A percentile compares a stretch with the other conserved stretches of the same genome.
phyloP scores from a whole-genome alignment of 2,797 vertebrate genomes.

The Botia kubotai region DNA sequence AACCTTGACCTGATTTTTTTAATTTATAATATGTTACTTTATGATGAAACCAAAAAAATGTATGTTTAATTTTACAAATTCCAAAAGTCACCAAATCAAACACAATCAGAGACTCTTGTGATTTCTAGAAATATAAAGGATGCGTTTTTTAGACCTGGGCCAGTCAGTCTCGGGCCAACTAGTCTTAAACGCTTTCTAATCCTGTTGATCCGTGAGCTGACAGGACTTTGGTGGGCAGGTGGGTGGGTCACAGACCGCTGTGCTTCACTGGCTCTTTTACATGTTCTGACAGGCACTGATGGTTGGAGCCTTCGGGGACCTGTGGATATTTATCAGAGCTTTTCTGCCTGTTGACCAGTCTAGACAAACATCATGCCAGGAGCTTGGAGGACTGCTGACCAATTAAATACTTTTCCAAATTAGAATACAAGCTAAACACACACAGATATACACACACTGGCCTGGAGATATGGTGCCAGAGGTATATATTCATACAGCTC shows the following conservation, averaged over 20 bases:
- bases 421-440: slow-evolving; percentile 67
- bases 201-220: slow-evolving; percentile 57
- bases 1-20: too few relatives aligned
- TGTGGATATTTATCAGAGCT: slow-evolving; percentile 79
- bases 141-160: too few relatives aligned
- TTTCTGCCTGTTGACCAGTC: slow-evolving; percentile 79
- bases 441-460: neutral
- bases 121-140: too few relatives aligned
- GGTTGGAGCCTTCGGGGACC: slow-evolving; percentile 70
- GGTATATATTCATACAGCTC: neutral
- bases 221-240: slow-evolving; percentile 13
- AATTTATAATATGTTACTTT: too few relatives aligned
- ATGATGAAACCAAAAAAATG: too few relatives aligned
- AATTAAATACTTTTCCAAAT: slow-evolving; percentile 76
- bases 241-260: slow-evolving; percentile 53
- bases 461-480: slow-evolving; percentile 3
- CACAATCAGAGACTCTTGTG: too few relatives aligned
- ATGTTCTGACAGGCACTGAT: slow-evolving; percentile 83
- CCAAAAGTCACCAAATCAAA: too few relatives aligned
- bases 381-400: slow-evolving; percentile 79
- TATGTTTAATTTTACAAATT: too few relatives aligned
- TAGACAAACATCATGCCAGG: slow-evolving; percentile 82
- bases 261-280: slow-evolving; percentile 75
- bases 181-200: neutral
- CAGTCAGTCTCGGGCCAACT: neutral